These are phyloP conservation scores for Pasiphila rectangulata DNA, from an alignment of 2,888 invertebrate species.

Conservation along the genomic window DNA sequence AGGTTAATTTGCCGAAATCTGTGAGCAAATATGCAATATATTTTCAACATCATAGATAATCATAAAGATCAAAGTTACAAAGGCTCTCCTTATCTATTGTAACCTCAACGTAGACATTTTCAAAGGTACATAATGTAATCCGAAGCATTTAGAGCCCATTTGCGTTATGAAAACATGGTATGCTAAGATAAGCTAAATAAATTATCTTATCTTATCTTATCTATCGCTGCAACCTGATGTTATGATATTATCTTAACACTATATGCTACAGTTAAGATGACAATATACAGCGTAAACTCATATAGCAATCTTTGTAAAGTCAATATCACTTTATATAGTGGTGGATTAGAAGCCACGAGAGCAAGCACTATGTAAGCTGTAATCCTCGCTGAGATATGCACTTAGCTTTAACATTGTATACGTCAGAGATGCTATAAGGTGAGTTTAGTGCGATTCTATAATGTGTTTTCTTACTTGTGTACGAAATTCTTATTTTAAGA, in stretches of 20 bases:
- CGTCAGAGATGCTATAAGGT: background rate
- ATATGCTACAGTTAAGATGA: too few relatives aligned
- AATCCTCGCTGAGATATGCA: constrained; percentile 16
- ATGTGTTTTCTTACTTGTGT: too few relatives aligned
- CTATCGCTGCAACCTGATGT: too few relatives aligned
- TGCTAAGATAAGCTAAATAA: background rate
- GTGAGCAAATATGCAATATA: background rate
- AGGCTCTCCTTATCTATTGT: constrained; percentile 4
- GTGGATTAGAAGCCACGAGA: background rate
- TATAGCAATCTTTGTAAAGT: too few relatives aligned
- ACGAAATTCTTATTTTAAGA: too few relatives aligned
- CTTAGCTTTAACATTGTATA: constrained; percentile 13
- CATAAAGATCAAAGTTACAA: constrained; percentile 6
- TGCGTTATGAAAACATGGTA: constrained; percentile 1
- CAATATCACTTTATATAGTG: background rate
- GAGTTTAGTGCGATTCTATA: background rate
- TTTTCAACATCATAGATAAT: constrained; percentile 1
- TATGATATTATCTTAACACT: background rate
- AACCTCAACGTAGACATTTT: constrained; percentile 3
- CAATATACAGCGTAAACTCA: too few relatives aligned
- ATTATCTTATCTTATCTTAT: too few relatives aligned
- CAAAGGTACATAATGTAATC: background rate
- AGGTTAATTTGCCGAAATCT: background rate
- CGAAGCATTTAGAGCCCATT: background rate
- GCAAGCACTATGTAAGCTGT: background rate